These are phyloP conservation scores for Micronycteris hirsuta DNA, from an alignment of 2,113 vertebrate species.

Conservation along the genomic window DNA sequence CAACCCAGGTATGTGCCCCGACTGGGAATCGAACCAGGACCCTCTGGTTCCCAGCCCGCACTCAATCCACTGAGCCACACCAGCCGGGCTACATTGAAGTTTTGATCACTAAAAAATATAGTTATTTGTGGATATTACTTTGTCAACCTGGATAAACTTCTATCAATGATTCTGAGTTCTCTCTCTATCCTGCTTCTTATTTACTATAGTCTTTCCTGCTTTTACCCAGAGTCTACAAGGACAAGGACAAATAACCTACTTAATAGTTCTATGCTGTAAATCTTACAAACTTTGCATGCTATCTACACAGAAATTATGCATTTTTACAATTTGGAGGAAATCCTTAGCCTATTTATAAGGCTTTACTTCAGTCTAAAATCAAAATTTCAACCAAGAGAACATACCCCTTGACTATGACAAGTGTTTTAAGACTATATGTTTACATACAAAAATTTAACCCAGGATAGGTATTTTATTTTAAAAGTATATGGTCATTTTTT, in stretches of 20 bases:
- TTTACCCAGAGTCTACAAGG: conserved; percentile 11
- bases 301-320: background rate
- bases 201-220: conserved; percentile 5
- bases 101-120: background rate
- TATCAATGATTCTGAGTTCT: conserved; percentile 23
- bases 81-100: conserved; percentile 17
- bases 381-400: conserved; percentile 2
- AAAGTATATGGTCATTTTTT: background rate
- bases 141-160: background rate
- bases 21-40: too few species aligned
- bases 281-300: background rate
- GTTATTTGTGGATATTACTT: conserved; percentile 15
- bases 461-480: background rate
- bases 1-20: too few species aligned
- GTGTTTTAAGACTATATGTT: background rate
- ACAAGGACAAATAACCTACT: background rate
- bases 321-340: conserved; percentile 17
- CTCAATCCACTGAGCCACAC: too few species aligned
- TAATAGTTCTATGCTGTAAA: background rate
- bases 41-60: too few species aligned
- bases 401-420: background rate
- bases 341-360: background rate
- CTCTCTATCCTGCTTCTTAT: background rate
- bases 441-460: background rate
- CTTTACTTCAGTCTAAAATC: background rate